Base-by-base conservation (phyloP, 2,797 vertebrate species). In the Esox lucius region DNA sequence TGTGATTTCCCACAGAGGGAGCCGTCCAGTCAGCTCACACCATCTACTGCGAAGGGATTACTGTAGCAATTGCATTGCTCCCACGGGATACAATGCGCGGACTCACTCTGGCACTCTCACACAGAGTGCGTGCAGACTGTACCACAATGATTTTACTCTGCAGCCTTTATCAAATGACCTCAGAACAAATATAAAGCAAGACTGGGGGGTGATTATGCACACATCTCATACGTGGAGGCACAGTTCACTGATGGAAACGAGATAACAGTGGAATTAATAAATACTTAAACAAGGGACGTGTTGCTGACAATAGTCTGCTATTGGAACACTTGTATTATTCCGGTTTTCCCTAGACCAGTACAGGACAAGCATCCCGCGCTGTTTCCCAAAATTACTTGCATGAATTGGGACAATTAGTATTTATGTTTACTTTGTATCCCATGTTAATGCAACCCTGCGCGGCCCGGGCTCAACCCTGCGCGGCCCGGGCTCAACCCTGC, bases 1-100 rank as follows among this genome's bases (percentile, higher is more conserved):
- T 48, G 75, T 81, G 42, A 85, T 84, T 81, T 78, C 81, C 72
- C 72, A 48, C 56, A 69, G n/a, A 19, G 26, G 72, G 71, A 5
- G n/a, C 24, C 65, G 42, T 42, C 66, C 51, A 70, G 33, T 31
- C 42, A 71, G 74, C 28, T 69, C 42, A 12, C 71, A 26, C 33
- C 49, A 67, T 2, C 19, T 68, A 70, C 28, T 56, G 62, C 33
- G 26, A 16, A 8, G 56, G 49, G 64, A 62, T 71, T 24, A 74
- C 75, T 15, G 11, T 16, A 70, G 39, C 7, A 35, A 39, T 51
- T 31, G 12, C n/a, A 39, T 13, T 42, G 16, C 2, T 77, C 31
- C 26, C 1, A 46, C 5, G 15, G 24, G 59, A n/a, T 12, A 48
- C 59, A 71, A 42, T 22, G 51, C 53, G 16, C n/a, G n/a, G n/a